Base-by-base conservation (phyloP, 2,888 invertebrate species). In the Mystacides longicornis region DNA sequence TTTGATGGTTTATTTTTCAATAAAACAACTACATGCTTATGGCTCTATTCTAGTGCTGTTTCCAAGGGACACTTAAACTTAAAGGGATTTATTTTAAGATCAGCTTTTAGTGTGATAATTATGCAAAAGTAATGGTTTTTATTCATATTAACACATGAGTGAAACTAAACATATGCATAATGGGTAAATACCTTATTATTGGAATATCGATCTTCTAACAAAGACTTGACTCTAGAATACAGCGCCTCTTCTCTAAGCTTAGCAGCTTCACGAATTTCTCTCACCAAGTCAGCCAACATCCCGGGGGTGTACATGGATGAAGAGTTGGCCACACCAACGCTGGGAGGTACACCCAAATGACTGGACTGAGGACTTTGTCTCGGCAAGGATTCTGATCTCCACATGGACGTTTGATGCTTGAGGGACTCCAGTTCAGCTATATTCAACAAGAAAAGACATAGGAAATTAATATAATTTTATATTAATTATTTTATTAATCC, bases 241-340 rank as follows among this genome's bases (percentile, higher is more conserved):
- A 87, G 69, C n/a, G 86, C 86, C 67, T 87, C 87, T 65, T 87
- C 87, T 16, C 86, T 73, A 58, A 86, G 75, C 55, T 86, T 75
- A 19, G 86, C 83, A 20, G 86, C 86, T 66, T 87, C 87, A 49
- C 86, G 74, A 18, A 87, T 84, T 71, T 87, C 87, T 27, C 86
- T 77, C 61, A 87, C 84, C 65, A 87, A 72, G 68, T 87, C 86
- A 11, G 85, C 79, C 64, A 87, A 73, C 76, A 85, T 81, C n/a
- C 87, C 87, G 1, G 87, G 87, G 16, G 83, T 81, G 67, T 87
- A 87, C 55, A 57, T 53, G 22, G 54, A 46, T 9, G 55, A 53
- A 43, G 69, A 67, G 14, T 52, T 51, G 16, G 71, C 57, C 46
- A 72, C 58, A 60, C 69, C 75, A 73, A 71, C 27, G 3, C 42